Base-by-base conservation (phyloP, 2,888 invertebrate genomes). In the Heliconius sara region DNA sequence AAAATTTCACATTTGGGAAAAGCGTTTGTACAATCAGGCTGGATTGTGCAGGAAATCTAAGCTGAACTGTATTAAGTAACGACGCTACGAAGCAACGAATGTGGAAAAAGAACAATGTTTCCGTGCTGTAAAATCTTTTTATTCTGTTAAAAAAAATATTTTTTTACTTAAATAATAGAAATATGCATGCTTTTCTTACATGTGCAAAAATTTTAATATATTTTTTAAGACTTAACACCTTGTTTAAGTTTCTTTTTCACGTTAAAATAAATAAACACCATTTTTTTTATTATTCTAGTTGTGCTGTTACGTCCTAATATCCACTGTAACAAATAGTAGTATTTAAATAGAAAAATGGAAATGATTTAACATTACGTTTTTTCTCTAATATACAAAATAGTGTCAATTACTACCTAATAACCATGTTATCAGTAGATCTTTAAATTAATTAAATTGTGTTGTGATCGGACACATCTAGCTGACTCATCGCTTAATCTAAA, bases 1-100 rank as follows among this genome's bases (percentile, higher is more conserved):
- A 91, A 92, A 91, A 89, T 88, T 92, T 90, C 88, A 90, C 90
- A 89, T 88, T 88, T 87, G 85, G 86, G 88, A 85, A 88, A 90
- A 91, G 86, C 91, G 91, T 91, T 92, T 93, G 91, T 91, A 92
- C 93, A 94, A 94, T 93, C 93, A 93, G 90, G 86, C 85, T 83
- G 91, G 91, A 93, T 93, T 93, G 93, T 92, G 88, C 87, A 85
- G 86, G 84, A 87, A 90, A 89, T 90, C 89, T 89, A 88, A 90
- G 89, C 90, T 91, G 86, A 92, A 89, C 90, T 85, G 84, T 83
- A 87, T 86, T 89, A 89, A 91, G 90, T 81, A 84, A 80, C 81
- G 88, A 88, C 88, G 82, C 88, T 88, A 79, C 81, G 88, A 88
- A 88, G 82, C 88, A 88, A 43, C 5, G 88, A 81, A 84, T 83